Base-by-base conservation (phyloP, 1,140 invertebrate genomes). In the Aricia agestis region DNA sequence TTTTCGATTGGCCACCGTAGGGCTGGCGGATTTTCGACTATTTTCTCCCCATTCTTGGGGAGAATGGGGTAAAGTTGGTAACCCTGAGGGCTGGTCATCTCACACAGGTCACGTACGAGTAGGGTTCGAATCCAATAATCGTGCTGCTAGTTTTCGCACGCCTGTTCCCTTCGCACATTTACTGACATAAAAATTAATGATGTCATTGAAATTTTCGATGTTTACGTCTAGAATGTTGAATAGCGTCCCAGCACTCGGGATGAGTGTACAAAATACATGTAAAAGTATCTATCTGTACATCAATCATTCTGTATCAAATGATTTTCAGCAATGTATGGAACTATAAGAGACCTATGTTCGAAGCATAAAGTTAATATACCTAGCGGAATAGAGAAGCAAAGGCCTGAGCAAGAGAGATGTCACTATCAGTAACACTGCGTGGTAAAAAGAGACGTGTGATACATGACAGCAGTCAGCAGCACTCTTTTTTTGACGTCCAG, bases 151-250 rank as follows among this genome's bases (percentile, higher is more conserved):
- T 52, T 52, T 52, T 52, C 45, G 45, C 36, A 36, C 36, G 36
- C 36, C 36, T 36, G 36, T 36, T 52, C 11, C 45, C 45, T 52
- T 52, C 45, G 45, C 13, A 13, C 45, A 52, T 52, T 52, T 15
- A 52, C 45, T 52, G 45, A 52, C 45, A 52, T 52, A 52, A 52
- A 52, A 52, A 52, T 52, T 52, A 52, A 52, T 52, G 45, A 52
- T 52, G 45, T 52, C 45, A 52, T 52, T 52, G 45, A 52, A 52
- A 52, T 15, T 52, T 52, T 52, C 45, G 45, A 52, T 52, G 13
- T 52, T 52, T 52, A 52, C 45, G 45, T 52, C 45, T 52, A 3
- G 45, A 52, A 52, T 52, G 45, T 13, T 52, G 4, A 52, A 52
- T 15, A 13, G 45, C 9, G 0, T 52, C 45, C 13, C 11, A 52